A percentile compares a stretch with the other conserved stretches of the same genome.
Conservation (phyloP, 1,140 invertebrate genomes). For the Euschistus heros region DNA sequence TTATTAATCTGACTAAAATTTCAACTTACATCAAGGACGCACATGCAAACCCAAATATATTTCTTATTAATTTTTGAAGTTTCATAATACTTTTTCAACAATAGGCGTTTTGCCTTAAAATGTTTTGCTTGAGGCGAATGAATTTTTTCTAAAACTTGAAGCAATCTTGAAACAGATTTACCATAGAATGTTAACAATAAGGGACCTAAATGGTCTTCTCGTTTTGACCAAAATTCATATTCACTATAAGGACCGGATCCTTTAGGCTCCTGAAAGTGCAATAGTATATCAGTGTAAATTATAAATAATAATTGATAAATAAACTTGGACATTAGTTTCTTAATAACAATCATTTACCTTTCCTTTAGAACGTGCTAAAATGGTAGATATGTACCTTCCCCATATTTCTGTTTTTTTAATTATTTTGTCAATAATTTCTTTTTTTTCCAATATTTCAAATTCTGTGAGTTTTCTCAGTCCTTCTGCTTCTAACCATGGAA, state of each 20-base stretch:
- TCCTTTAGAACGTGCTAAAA: background rate
- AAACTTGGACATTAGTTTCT: background rate
- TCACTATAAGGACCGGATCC: constrained; percentile 68
- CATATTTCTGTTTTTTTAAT: constrained; percentile 12
- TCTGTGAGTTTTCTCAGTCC: background rate
- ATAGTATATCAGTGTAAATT: background rate
- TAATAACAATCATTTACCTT: background rate
- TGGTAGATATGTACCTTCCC: constrained; percentile 1
- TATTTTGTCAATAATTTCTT: background rate
- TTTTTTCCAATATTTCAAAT: background rate
- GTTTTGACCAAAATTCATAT: constrained; percentile 70
- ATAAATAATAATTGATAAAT: background rate
- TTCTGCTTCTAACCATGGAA: background rate
- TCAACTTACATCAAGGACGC: constrained; percentile 3
- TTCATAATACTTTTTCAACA: constrained; percentile 55
- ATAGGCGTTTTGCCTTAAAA: constrained; percentile 37
- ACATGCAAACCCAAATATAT: constrained; percentile 54
- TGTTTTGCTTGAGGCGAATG: constrained; percentile 36
- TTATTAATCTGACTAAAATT: background rate
- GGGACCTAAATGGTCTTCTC: constrained; percentile 59
- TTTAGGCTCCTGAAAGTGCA: constrained; percentile 36
- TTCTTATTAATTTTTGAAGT: constrained; percentile 74
- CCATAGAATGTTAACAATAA: constrained; percentile 71
- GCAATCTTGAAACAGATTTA: constrained; percentile 49
- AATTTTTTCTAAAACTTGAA: constrained; percentile 42